phyloP scores from a whole-genome alignment of 2,113 vertebrate species.

The Passer domesticus region DNA sequence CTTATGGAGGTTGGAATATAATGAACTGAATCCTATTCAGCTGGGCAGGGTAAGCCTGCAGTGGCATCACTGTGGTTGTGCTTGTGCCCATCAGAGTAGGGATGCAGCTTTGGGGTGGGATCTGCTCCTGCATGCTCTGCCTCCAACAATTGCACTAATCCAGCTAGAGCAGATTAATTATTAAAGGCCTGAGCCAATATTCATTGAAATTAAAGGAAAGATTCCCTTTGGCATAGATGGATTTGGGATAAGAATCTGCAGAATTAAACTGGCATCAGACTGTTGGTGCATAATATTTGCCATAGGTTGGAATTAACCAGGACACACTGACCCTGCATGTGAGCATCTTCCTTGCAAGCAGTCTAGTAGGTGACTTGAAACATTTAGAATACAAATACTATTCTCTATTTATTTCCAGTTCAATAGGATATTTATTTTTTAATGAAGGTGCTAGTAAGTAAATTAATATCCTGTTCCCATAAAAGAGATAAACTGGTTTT shows the following conservation, averaged over 20 bases:
- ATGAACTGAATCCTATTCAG: neutral
- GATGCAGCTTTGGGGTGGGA: neutral
- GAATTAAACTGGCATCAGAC: neutral
- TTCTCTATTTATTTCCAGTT: neutral
- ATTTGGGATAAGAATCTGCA: neutral
- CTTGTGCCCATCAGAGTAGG: neutral
- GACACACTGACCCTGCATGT: neutral
- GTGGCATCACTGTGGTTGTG: fast-evolving
- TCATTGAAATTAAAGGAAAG: neutral
- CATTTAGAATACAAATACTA: neutral
- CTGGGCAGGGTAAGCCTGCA: neutral
- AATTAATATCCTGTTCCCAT: neutral
- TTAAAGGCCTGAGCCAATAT: neutral
- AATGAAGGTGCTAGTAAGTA: neutral
- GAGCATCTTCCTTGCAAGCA: neutral
- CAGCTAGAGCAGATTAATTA: neutral
- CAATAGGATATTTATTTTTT: neutral
- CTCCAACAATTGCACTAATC: neutral
- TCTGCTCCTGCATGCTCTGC: neutral
- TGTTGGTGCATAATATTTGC: neutral
- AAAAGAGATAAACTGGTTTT: neutral
- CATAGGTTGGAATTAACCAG: neutral
- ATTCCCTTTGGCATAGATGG: neutral
- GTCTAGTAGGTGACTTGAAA: neutral
- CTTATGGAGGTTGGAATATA: neutral